Evolutionary conservation across 1,140 invertebrate species (phyloP).

Genomic region (Andricus grossulariae): DNA sequence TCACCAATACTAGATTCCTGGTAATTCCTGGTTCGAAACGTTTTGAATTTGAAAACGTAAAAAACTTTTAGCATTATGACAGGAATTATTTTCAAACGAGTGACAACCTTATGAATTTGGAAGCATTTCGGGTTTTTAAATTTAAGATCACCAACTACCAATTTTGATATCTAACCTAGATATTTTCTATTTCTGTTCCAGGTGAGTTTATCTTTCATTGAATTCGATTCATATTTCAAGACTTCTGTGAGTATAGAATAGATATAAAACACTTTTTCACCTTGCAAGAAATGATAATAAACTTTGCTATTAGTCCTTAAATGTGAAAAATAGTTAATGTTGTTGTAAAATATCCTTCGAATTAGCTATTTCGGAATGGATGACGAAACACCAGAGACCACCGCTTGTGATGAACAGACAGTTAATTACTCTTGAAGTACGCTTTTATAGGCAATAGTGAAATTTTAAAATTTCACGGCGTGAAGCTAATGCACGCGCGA

Average conservation of each 20-base stretch:
- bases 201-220: not conserved
- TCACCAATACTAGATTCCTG: not conserved
- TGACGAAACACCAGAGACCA: not conserved
- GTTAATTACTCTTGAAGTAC: conserved; percentile 11
- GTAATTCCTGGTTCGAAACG: not conserved
- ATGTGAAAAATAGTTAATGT: too few species aligned
- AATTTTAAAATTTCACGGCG: conserved; percentile 6
- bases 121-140: too few species aligned
- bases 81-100: too few species aligned
- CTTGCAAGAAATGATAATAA: too few species aligned
- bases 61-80: not conserved
- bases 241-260: too few species aligned
- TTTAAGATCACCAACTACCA: too few species aligned
- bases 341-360: not conserved
- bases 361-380: not conserved
- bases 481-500: conserved; percentile 45
- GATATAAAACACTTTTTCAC: too few species aligned
- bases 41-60: not conserved
- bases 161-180: too few species aligned
- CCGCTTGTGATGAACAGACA: not conserved
- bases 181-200: not conserved
- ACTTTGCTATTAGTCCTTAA: too few species aligned
- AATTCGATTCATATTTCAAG: too few species aligned
- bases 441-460: conserved; percentile 4
- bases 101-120: too few species aligned